Base-by-base conservation (phyloP, 92 coral and sea anemone genomes). In the Phenganax subtilis region DNA sequence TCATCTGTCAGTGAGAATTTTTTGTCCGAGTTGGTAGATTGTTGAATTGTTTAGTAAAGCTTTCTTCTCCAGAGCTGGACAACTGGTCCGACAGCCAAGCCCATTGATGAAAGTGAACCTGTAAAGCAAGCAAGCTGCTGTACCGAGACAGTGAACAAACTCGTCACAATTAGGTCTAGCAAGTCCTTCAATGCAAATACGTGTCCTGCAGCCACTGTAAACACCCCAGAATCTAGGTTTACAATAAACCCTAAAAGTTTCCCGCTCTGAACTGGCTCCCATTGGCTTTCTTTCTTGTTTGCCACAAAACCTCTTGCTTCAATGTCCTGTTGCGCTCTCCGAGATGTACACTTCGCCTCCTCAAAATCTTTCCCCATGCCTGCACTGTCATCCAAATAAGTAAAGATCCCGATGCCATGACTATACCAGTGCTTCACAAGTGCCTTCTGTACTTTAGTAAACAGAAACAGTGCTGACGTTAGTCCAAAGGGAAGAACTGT, bases 301-400 rank as follows among this genome's bases (percentile, higher is more conserved):
- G 70, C 88, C 3, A 88, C 84, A 66, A 85, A 85, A 51, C 88
- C 84, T 66, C 91, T 88, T 12, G 84, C 63, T 55, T 64, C 25
- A 44, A 85, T 55, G 55, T 88, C 86, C 72, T 47, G 67, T 65
- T 70, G 83, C 31, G 85, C 91, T 54, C 51, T 56, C 64, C 72
- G 55, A 7, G 90, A 85, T 16, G 80, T 60, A 51, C 55, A 29
- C 28, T 72, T 37, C 3, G 92, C 92, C 57, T 67, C 85, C 20
- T 12, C 75, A 30, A 61, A 57, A 59, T 29, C 75, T 53, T 63
- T 65, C 57, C 86, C 89, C 3, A 86, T 88, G 0, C 88, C 88
- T 52, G 88, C 86, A 30, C 89, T 89, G 75, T 90, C 89, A 56
- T 90, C 90, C 73, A 89, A 82, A 60, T 89, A 89, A n/a, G 83